Evolutionary conservation across 2,888 invertebrate species (phyloP).

Genomic region (Saturnia japonica): DNA sequence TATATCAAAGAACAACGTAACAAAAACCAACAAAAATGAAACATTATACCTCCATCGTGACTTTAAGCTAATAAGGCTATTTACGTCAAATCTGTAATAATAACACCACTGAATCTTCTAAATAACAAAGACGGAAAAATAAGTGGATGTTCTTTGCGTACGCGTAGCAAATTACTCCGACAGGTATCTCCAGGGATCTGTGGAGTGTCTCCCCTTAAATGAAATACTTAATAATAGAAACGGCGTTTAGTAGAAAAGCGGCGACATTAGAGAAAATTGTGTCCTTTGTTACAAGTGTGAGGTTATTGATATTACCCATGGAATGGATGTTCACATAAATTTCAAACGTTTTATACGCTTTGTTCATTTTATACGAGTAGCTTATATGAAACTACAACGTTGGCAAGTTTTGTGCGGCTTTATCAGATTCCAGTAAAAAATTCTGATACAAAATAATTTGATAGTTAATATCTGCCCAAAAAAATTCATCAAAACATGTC

Average conservation of each 20-base stretch:
- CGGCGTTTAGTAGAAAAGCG: conserved; percentile 57
- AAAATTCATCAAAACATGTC: neutral
- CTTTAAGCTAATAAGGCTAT: conserved; percentile 39
- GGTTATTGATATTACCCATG: conserved; percentile 48
- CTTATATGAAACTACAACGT: neutral
- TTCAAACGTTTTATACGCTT: neutral
- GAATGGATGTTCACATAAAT: conserved; percentile 11
- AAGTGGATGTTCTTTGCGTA: conserved; percentile 48
- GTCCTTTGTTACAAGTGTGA: conserved; percentile 48
- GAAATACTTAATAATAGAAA: conserved; percentile 75
- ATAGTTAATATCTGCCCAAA: neutral
- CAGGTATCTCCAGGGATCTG: conserved; percentile 70
- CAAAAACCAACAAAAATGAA: conserved; percentile 16
- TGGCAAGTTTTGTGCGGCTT: neutral
- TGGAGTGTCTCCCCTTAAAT: conserved; percentile 67
- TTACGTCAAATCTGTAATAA: conserved; percentile 48
- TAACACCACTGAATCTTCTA: conserved; percentile 55
- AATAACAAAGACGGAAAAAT: conserved; percentile 55
- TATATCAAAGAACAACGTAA: conserved; percentile 7
- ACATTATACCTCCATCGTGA: conserved; percentile 20
- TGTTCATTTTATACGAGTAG: neutral
- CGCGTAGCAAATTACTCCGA: conserved; percentile 71
- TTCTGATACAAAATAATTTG: neutral
- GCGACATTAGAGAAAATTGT: conserved; percentile 58
- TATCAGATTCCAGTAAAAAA: neutral